Base-by-base conservation (phyloP, 2,113 vertebrate species). In the Callocephalon fimbriatum region DNA sequence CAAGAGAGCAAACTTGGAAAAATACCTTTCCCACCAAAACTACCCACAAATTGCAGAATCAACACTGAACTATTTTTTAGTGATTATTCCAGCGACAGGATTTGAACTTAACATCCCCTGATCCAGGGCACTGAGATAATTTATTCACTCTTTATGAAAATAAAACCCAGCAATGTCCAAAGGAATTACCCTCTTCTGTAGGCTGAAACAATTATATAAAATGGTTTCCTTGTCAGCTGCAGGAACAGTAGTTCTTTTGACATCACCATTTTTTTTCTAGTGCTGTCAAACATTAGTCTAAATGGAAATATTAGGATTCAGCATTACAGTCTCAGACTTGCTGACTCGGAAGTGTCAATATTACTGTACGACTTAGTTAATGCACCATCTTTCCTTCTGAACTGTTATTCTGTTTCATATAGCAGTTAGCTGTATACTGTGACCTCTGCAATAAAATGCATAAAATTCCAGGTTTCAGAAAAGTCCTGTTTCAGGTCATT, bases 11-110 rank as follows among this genome's bases (percentile, higher is more conserved):
- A 91, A 87, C 68, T 91, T 97, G 92, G 95, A 97, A 97, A 96
- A 95, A 91, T 87, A 88, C 95, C 97, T 93, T 96, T 95, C 95
- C 75, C 95, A 96, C 92, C 92, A 94, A 96, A 97, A 97, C 94
- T 95, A 77, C 93, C 97, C 97, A 95, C 96, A 98, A 98, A 98
- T 98, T 97, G 96, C 96, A 97, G 93, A 98, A 97, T 97, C 97
- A 98, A 98, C 97, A 98, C 42, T 93, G 87, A 96, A 94, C 80
- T 95, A 97, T 97, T 97, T 96, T 94, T 84, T 94, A 96, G 95
- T 79, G 93, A 97, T 96, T 93, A 96, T 84, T 94, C 53, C 80
- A 94, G 73, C 0, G 32, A 88, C 96, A 92, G 89, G 71, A 97
- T 93, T 94, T 94, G 89, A 95, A 97, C 91, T 96, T 93, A 94